Evolutionary conservation across 2,797 vertebrate species (phyloP), one percentile per base, ranked within the genome.

Genomic region (Onychomys torridus): DNA sequence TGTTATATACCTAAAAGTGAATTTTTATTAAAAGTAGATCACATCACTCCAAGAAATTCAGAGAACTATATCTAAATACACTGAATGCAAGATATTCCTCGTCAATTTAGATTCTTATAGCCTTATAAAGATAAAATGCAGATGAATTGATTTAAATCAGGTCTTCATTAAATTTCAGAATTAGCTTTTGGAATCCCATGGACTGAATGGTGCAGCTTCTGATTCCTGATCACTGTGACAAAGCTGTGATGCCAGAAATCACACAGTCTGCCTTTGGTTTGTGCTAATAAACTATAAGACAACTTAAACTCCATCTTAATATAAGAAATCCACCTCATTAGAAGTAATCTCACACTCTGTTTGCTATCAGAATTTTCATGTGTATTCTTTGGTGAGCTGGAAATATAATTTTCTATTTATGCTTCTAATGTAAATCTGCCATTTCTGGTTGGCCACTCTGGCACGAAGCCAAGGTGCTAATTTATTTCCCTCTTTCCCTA

Each of bases 291-390:
- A 97, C 90, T 98, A 82, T 75, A 98, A 98, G 97, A 98, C 98
- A 97, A 97, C 71, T 85, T 86, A 92, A 97, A 98, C 97, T 97
- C 96, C 95, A 96, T 98, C 98, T 99, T 98, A 99, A 98, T 98
- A 98, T 98, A 97, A 97, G 98, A 98, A 99, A 98, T 98, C 98
- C 98, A 98, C 98, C 99, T 99, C 99, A 99, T 99, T 99, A 97
- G 98, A 99, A 98, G 98, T 98, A 98, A 99, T 99, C 98, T 98
- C 98, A 96, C 94, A 97, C 98, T 97, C 98, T 97, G 97, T 82
- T 97, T 98, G 98, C 98, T 97, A 96, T 97, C 98, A 98, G 98
- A 96, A 98, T 98, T 99, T 99, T 97, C 98, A 98, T 98, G 98
- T 98, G 96, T 97, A 98, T 98, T 98, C 98, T 98, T 98, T 95